A percentile compares a stretch with the other conserved stretches of the same genome.
phyloP scores from a whole-genome alignment of 2,113 vertebrate species.

The Ascaphus truei region DNA sequence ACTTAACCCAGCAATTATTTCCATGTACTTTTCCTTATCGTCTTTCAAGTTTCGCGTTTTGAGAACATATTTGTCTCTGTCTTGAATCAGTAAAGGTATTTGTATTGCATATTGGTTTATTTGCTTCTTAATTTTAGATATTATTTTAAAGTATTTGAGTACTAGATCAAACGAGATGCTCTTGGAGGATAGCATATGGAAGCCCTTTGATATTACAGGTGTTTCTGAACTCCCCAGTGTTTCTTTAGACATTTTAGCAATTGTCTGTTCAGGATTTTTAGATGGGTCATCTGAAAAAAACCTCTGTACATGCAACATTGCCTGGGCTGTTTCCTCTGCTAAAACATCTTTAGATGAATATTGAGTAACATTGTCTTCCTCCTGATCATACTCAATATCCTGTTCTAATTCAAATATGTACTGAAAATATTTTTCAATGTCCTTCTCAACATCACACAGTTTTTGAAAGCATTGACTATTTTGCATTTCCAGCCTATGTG shows the following conservation, averaged over 20 bases:
- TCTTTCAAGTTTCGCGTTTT: neutral
- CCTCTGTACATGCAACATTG: too few relatives aligned
- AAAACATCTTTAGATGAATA: too few relatives aligned
- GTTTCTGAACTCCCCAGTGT: too few relatives aligned
- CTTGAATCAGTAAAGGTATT: slow-evolving; percentile 46
- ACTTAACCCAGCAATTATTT: slow-evolving; percentile 1
- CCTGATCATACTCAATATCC: too few relatives aligned
- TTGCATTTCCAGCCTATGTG: neutral
- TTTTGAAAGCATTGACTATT: slow-evolving; percentile 7
- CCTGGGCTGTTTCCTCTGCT: too few relatives aligned
- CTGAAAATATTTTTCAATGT: neutral
- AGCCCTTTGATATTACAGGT: too few relatives aligned
- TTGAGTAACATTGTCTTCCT: too few relatives aligned
- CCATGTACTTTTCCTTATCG: slow-evolving; percentile 3
- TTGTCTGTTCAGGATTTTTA: too few relatives aligned
- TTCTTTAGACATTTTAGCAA: too few relatives aligned
- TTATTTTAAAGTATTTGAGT: slow-evolving; percentile 21
- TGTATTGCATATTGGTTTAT: slow-evolving; percentile 52
- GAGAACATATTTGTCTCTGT: slow-evolving; percentile 38
- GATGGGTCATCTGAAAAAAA: too few relatives aligned
- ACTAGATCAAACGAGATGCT: neutral
- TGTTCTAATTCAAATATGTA: neutral
- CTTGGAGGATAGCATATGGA: too few relatives aligned
- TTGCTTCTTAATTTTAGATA: slow-evolving; percentile 59
- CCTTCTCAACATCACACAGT: neutral